Evolutionary conservation across 2,888 invertebrate genomes (phyloP).

Genomic region (Leucophora obtusa): DNA sequence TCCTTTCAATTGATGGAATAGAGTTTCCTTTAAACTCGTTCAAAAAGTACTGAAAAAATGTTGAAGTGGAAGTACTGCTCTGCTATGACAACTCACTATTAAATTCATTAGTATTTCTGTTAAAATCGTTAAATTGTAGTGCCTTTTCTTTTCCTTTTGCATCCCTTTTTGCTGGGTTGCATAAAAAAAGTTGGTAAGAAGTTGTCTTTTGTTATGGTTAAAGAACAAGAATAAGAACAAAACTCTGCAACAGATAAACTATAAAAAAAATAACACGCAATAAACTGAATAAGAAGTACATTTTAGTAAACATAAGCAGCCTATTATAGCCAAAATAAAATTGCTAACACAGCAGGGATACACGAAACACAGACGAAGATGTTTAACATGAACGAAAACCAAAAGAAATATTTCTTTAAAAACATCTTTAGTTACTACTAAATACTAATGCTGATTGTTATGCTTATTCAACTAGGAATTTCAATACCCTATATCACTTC

Average conservation of each 20-base stretch:
- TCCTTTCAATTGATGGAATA: no score
- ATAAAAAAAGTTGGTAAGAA: neutral
- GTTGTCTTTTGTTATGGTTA: conserved; percentile 9
- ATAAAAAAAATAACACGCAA: conserved; percentile 41
- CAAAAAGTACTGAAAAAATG: no score
- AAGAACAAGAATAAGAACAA: neutral
- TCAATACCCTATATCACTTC: neutral
- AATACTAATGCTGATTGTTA: neutral
- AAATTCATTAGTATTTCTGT: no score
- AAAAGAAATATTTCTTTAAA: neutral
- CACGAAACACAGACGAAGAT: conserved; percentile 18
- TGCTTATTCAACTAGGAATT: neutral
- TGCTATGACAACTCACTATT: no score
- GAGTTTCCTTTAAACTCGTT: no score
- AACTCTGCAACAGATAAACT: conserved; percentile 50
- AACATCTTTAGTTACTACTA: neutral
- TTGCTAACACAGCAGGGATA: conserved; percentile 52
- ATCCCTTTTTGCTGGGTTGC: no score
- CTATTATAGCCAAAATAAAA: conserved; percentile 48
- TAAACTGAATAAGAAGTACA: conserved; percentile 37
- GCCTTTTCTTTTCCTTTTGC: no score
- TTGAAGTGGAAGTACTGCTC: no score
- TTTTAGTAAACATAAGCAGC: conserved; percentile 32
- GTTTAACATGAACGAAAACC: conserved; percentile 11
- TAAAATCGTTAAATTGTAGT: no score